These are phyloP conservation scores for Cecropterus lyciades DNA, from an alignment of 1,140 invertebrate genomes.

Conservation along the genomic window DNA sequence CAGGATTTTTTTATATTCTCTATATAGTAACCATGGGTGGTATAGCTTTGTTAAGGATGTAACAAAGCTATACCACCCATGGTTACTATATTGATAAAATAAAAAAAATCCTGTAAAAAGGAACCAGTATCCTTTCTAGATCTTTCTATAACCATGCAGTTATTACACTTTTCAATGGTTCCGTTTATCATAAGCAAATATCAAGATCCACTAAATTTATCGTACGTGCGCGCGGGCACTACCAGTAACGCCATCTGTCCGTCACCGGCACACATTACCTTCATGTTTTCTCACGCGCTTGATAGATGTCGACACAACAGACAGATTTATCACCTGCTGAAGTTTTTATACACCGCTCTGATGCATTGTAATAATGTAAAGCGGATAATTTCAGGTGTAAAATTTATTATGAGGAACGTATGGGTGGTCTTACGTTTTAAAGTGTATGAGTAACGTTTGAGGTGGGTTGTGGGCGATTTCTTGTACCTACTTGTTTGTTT, in stretches of 20 bases:
- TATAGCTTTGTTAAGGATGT: too few species aligned
- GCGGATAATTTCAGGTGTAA: constrained; percentile 26
- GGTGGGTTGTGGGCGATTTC: background rate
- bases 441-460: constrained; percentile 9
- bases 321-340: constrained; percentile 66
- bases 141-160: too few species aligned
- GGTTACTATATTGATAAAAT: too few species aligned
- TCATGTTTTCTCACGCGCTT: constrained; percentile 50
- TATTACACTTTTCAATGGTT: constrained; percentile 1
- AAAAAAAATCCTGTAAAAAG: too few species aligned
- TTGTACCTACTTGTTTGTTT: background rate
- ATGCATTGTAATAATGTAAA: constrained; percentile 38
- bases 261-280: constrained; percentile 67
- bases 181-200: constrained; percentile 50
- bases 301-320: constrained; percentile 73
- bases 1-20: too few species aligned
- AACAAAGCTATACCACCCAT: too few species aligned
- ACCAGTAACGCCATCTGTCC: constrained; percentile 68
- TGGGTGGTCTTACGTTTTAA: constrained; percentile 25
- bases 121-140: too few species aligned
- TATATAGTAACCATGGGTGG: too few species aligned
- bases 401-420: constrained; percentile 7
- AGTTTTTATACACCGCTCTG: constrained; percentile 62
- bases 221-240: constrained; percentile 46
- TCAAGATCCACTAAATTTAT: constrained; percentile 32